These are phyloP conservation scores for Dromiciops gliroides DNA, from an alignment of 2,113 vertebrate genomes.

Conservation along the genomic window DNA sequence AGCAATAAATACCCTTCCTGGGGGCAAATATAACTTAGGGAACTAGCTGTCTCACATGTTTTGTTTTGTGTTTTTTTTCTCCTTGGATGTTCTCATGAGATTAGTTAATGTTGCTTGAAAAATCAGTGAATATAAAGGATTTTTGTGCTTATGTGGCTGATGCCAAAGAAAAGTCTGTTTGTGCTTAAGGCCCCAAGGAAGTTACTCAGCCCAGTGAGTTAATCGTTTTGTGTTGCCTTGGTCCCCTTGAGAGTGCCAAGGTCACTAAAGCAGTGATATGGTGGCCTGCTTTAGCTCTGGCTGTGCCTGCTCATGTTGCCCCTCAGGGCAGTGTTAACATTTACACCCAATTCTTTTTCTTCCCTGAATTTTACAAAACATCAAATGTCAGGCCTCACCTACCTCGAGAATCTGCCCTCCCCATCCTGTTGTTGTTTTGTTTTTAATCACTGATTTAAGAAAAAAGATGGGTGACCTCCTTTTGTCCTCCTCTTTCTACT, in stretches of 20 bases:
- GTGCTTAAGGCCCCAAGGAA: slow-evolving; percentile 61
- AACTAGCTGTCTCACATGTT: slow-evolving; percentile 11
- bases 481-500: slow-evolving; percentile 7
- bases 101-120: slow-evolving; percentile 57
- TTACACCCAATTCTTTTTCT: slow-evolving; percentile 47
- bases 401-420: background rate
- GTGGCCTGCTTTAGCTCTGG: slow-evolving; percentile 27
- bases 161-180: slow-evolving; percentile 62
- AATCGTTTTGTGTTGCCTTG: slow-evolving; percentile 48
- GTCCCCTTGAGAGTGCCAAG: background rate
- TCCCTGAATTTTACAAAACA: slow-evolving; percentile 11
- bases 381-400: background rate
- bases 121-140: slow-evolving; percentile 61
- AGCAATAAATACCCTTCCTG: background rate
- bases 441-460: background rate
- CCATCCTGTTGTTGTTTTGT: background rate
- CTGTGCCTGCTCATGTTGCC: slow-evolving; percentile 12
- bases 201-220: slow-evolving; percentile 55
- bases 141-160: slow-evolving; percentile 18
- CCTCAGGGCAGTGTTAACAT: slow-evolving; percentile 34
- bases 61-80: background rate
- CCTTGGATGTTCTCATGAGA: slow-evolving; percentile 64
- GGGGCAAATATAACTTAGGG: background rate
- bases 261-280: slow-evolving; percentile 54
- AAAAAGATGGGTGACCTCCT: background rate